Conservation (phyloP, 2,113 vertebrate species). For the Urocolius indicus region DNA sequence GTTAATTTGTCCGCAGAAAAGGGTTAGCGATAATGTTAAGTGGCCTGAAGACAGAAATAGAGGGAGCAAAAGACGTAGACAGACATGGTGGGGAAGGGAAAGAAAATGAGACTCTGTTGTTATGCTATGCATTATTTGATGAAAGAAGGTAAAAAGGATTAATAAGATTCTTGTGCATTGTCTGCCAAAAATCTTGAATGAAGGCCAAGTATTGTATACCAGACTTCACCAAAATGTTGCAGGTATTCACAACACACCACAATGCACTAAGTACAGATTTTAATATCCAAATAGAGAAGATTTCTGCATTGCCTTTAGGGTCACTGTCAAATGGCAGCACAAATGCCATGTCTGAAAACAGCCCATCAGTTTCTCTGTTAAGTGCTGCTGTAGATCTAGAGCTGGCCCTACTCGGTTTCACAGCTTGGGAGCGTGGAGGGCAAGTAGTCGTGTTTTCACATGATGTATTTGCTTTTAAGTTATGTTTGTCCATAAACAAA, state of each 20-base stretch:
- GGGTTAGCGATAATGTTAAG: neutral
- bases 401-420: neutral
- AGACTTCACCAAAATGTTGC: neutral
- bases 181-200: neutral
- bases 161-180: neutral
- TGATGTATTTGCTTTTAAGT: neutral
- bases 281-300: neutral
- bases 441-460: neutral
- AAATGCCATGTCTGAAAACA: neutral
- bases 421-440: neutral
- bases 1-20: slow-evolving; percentile 34
- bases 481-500: neutral
- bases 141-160: neutral
- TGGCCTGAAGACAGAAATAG: slow-evolving; percentile 36
- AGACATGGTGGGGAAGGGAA: neutral
- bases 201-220: neutral
- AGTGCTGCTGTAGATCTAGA: neutral
- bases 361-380: neutral
- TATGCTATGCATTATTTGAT: neutral
- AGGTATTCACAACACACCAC: neutral
- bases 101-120: neutral
- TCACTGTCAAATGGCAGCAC: neutral
- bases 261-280: neutral
- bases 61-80: neutral
- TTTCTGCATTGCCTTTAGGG: neutral